Conservation (phyloP, 2,888 invertebrate species). For the Sipha maydis region DNA sequence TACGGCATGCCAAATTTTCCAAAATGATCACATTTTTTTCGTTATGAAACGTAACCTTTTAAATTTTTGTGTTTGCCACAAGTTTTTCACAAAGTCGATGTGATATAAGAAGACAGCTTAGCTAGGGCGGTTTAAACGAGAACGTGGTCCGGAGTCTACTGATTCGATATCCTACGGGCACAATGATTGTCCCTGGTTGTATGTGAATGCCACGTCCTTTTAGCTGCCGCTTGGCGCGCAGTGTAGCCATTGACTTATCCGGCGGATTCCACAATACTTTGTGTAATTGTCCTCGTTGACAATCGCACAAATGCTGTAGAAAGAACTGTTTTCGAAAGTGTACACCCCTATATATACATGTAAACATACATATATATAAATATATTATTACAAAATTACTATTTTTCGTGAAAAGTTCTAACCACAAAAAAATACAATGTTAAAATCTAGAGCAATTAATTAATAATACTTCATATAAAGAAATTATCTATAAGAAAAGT, state of each 20-base stretch:
- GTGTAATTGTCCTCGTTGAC: neutral
- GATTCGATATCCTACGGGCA: conserved; percentile 36
- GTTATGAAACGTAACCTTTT: neutral
- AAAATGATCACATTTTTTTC: neutral
- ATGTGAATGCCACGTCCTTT: neutral
- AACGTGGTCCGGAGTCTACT: conserved; percentile 53
- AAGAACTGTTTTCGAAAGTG: neutral
- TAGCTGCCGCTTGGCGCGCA: conserved; percentile 10
- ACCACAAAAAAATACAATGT: no score
- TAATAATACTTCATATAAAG: no score
- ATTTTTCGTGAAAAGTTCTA: neutral
- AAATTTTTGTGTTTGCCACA: neutral
- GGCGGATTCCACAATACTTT: neutral
- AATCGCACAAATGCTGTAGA: conserved; percentile 21
- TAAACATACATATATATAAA: neutral
- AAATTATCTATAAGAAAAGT: no score
- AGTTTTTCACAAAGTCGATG: neutral
- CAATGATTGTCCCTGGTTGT: neutral
- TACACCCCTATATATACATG: neutral
- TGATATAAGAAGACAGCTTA: neutral
- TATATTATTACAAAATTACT: neutral
- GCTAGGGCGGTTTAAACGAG: neutral
- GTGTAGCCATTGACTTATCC: conserved; percentile 3
- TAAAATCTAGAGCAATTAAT: no score
- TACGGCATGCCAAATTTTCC: neutral